Percentiles rank a stretch among this genome's conserved stretches.
These are phyloP conservation scores for Steinernema carpocapsae DNA, from an alignment of 2,888 invertebrate genomes.

Conservation along the genomic window DNA sequence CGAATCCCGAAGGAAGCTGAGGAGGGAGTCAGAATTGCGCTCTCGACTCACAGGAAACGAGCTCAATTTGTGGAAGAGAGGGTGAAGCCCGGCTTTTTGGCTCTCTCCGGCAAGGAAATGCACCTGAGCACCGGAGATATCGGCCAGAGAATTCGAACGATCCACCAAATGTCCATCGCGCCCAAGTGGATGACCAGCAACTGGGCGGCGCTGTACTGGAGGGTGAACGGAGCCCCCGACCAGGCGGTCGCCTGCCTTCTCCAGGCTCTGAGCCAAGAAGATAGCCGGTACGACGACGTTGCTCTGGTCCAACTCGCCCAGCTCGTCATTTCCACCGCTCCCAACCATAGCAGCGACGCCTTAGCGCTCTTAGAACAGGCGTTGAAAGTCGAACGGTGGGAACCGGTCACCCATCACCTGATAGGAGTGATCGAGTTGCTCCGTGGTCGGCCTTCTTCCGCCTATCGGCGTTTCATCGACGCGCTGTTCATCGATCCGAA, in stretches of 20 bases:
- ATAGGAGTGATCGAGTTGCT: background rate
- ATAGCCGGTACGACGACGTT: conserved; percentile 74
- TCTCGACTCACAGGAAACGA: background rate
- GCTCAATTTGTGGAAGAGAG: conserved; percentile 69
- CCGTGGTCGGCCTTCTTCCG: background rate
- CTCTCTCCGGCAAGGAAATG: conserved; percentile 74
- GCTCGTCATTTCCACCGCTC: conserved; percentile 74
- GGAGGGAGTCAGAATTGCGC: conserved; percentile 27
- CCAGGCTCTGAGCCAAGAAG: conserved; percentile 70
- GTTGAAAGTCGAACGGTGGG: background rate
- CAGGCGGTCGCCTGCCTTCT: conserved; percentile 79
- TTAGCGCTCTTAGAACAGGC: conserved; percentile 27
- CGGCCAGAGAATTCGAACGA: conserved; percentile 79
- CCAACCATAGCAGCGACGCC: conserved; percentile 69
- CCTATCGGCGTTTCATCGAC: conserved; percentile 1
- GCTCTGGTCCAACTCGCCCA: conserved; percentile 78
- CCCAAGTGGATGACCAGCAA: conserved; percentile 80
- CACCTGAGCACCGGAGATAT: conserved; percentile 76
- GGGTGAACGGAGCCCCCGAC: conserved; percentile 77
- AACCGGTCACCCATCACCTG: background rate
- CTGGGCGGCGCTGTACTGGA: conserved; percentile 81
- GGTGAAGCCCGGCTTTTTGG: conserved; percentile 76
- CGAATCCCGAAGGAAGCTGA: conserved; percentile 34
- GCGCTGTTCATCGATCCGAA: background rate
- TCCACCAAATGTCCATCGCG: conserved; percentile 72